phyloP scores from a whole-genome alignment of 2,797 vertebrate genomes.

The Phrynocephalus guinanensis region DNA sequence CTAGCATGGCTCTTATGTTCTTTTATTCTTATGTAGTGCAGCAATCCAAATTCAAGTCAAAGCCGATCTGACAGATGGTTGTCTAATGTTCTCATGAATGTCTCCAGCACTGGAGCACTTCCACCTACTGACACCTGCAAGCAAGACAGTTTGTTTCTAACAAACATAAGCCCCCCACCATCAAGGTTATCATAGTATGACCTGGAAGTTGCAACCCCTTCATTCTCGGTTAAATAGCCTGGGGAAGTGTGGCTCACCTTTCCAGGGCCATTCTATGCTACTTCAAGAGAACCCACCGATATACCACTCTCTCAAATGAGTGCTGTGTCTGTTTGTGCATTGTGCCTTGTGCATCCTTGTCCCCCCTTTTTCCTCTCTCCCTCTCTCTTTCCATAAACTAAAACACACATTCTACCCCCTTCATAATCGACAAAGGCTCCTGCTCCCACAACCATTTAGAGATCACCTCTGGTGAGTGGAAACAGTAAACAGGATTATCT shows the following conservation, averaged over 20 bases:
- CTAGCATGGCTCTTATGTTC: no score
- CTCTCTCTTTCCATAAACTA: no score
- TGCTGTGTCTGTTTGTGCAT: neutral
- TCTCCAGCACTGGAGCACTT: no score
- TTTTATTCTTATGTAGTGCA: no score
- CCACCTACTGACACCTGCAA: no score
- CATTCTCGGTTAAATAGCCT: neutral
- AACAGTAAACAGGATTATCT: conserved; percentile 45
- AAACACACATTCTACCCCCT: no score
- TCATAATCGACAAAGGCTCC: neutral
- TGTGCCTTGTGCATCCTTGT: neutral
- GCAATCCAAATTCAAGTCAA: no score
- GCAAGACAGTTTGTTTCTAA: neutral
- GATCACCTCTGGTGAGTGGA: conserved; percentile 15
- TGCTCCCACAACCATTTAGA: neutral
- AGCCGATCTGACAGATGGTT: no score
- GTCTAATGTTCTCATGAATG: no score
- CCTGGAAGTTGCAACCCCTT: neutral
- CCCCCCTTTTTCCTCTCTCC: neutral
- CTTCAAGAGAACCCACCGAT: neutral
- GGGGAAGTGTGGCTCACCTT: no score
- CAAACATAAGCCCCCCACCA: neutral
- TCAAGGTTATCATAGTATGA: neutral
- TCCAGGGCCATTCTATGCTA: neutral
- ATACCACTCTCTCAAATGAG: neutral